Evolutionary conservation across 2,797 vertebrate species (phyloP).

Genomic region (Sebastes variabilis): DNA sequence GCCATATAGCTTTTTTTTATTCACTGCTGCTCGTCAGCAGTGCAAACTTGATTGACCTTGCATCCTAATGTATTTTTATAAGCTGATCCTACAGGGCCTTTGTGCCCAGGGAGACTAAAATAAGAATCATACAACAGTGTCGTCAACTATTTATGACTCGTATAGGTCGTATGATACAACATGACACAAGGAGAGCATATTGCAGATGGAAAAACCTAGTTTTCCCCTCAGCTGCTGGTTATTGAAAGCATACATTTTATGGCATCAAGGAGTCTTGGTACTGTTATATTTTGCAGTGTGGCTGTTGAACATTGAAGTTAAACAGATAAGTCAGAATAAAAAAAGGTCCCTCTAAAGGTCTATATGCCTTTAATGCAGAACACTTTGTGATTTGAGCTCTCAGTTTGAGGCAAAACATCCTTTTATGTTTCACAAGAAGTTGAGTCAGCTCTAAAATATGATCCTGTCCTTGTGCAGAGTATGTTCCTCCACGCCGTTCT

Average conservation of each 20-base stretch:
- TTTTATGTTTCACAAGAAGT: slow-evolving; percentile 26
- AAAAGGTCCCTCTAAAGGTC: not conserved
- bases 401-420: slow-evolving; percentile 11
- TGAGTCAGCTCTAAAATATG: slow-evolving; percentile 39
- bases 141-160: slow-evolving; percentile 35
- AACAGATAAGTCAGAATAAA: not conserved
- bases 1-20: slow-evolving; percentile 26
- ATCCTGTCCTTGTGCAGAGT: slow-evolving; percentile 36
- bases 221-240: slow-evolving; percentile 4
- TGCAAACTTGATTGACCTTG: slow-evolving; percentile 34
- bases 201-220: slow-evolving; percentile 2
- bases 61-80: slow-evolving; percentile 26
- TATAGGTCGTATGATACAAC: slow-evolving; percentile 7
- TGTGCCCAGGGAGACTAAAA: slow-evolving; percentile 15
- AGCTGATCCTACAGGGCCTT: slow-evolving; percentile 31
- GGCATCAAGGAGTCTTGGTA: not conserved
- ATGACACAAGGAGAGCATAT: slow-evolving; percentile 16
- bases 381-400: slow-evolving; percentile 21
- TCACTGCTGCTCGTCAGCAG: slow-evolving; percentile 10
- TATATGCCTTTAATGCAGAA: not conserved
- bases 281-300: not conserved
- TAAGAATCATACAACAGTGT: not conserved
- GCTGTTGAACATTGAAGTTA: not conserved
- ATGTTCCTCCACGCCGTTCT: not conserved
- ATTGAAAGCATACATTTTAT: slow-evolving; percentile 19